Percentiles rank a stretch among this genome's conserved stretches.
Evolutionary conservation across 2,113 vertebrate species (phyloP).

Genomic region (Hemiprocne comata): DNA sequence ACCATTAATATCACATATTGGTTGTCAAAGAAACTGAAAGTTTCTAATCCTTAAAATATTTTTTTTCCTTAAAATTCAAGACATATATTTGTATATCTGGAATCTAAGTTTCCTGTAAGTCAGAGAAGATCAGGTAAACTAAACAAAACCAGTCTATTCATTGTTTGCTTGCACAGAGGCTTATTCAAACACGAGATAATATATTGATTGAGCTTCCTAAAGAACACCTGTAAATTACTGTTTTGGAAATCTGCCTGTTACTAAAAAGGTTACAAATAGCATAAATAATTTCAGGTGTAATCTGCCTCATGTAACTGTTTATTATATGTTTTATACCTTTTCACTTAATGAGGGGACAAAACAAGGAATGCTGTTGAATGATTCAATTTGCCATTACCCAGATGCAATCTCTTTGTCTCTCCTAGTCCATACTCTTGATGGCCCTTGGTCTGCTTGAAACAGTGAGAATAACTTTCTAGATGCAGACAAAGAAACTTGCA

Average conservation of each 20-base stretch:
- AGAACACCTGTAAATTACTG: constrained; percentile 56
- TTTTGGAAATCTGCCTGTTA: constrained; percentile 52
- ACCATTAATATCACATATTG: constrained; percentile 63
- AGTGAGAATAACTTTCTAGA: neutral
- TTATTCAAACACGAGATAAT: constrained; percentile 64
- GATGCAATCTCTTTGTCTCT: neutral
- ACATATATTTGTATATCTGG: neutral
- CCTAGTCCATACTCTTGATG: neutral
- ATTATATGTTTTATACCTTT: neutral
- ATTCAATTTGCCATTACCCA: neutral
- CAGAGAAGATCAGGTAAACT: constrained; percentile 43
- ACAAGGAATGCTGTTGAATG: constrained; percentile 16
- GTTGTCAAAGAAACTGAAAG: constrained; percentile 67
- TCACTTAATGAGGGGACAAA: constrained; percentile 17
- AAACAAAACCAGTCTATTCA: constrained; percentile 41
- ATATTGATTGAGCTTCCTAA: constrained; percentile 63
- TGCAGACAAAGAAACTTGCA: neutral
- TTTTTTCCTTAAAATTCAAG: constrained; percentile 53
- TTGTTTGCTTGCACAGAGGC: constrained; percentile 32
- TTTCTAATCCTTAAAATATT: constrained; percentile 60
- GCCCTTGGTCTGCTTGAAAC: neutral
- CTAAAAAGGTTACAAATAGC: constrained; percentile 56
- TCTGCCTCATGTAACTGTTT: neutral
- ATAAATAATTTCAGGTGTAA: constrained; percentile 52
- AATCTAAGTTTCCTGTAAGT: constrained; percentile 49